Percentiles rank a stretch among this genome's conserved stretches.
Conservation (phyloP, 2,888 invertebrate species). For the Standfussiana lucernea region DNA sequence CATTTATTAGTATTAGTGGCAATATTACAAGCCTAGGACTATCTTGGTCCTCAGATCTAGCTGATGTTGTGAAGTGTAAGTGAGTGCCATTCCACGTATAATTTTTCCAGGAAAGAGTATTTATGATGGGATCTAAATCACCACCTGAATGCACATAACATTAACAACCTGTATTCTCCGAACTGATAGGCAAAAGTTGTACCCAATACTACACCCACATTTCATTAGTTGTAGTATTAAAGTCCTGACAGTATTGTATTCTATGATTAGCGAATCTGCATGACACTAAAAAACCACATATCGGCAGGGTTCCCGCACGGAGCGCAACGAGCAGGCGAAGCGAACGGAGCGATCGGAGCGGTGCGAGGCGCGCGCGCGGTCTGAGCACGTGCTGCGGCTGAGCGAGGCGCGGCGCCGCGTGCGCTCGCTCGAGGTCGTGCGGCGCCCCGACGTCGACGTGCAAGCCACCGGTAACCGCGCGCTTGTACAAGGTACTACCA, state of each 20-base stretch:
- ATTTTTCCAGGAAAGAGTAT: not conserved
- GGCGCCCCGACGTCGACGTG: conserved; percentile 66
- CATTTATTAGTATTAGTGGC: not conserved
- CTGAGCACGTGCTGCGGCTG: conserved; percentile 77
- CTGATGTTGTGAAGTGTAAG: not conserved
- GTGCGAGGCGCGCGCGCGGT: conserved; percentile 50
- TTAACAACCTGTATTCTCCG: not conserved
- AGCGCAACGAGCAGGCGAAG: conserved; percentile 12
- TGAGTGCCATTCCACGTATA: not conserved
- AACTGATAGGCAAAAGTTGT: not conserved
- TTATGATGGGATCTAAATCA: not conserved
- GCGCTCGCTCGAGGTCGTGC: conserved; percentile 72
- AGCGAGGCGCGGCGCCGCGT: conserved; percentile 71
- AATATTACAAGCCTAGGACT: not conserved
- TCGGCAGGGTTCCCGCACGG: conserved; percentile 74
- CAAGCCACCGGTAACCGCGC: conserved; percentile 74
- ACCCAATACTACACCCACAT: not conserved
- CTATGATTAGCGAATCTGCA: not conserved
- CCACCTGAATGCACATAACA: not conserved
- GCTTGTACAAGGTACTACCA: conserved; percentile 71
- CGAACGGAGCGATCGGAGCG: conserved; percentile 33
- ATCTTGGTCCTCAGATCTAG: not conserved
- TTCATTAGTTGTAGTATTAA: not conserved
- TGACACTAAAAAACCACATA: not conserved
- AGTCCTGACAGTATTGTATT: not conserved